These are phyloP conservation scores for Austrolebias charrua DNA, from an alignment of 2,797 vertebrate genomes.

Conservation along the genomic window DNA sequence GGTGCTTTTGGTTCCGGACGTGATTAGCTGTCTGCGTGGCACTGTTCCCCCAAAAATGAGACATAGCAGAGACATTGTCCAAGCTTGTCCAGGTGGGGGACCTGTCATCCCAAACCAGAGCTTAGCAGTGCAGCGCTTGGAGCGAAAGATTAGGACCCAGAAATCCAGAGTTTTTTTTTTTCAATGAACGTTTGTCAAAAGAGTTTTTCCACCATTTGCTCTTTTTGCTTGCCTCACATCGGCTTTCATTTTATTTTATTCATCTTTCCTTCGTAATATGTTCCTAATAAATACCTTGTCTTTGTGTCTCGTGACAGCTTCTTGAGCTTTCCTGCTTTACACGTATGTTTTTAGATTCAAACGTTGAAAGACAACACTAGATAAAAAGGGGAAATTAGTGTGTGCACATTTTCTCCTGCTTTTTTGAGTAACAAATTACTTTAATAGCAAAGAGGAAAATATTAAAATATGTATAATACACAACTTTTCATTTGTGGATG, in stretches of 20 bases:
- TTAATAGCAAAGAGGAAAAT: no score
- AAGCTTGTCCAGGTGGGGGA: constrained; percentile 89
- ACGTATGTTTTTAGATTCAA: constrained; percentile 51
- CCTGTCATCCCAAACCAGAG: constrained; percentile 85
- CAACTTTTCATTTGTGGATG: constrained; percentile 20
- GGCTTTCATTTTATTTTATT: constrained; percentile 66
- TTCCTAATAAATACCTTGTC: constrained; percentile 66
- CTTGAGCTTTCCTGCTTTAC: constrained; percentile 57
- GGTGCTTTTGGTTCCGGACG: constrained; percentile 85
- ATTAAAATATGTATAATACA: constrained; percentile 52
- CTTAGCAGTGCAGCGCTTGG: constrained; percentile 80
- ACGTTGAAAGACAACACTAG: constrained; percentile 56
- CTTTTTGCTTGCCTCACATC: constrained; percentile 48
- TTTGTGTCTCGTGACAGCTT: constrained; percentile 55
- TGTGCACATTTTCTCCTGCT: constrained; percentile 39
- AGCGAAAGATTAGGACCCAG: constrained; percentile 83
- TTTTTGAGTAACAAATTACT: constrained; percentile 41
- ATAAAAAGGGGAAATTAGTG: not conserved
- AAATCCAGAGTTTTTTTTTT: constrained; percentile 68
- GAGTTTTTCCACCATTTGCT: constrained; percentile 36
- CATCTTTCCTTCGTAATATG: constrained; percentile 68
- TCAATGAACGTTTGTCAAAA: constrained; percentile 79
- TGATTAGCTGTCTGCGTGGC: constrained; percentile 82
- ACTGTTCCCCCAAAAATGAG: constrained; percentile 83
- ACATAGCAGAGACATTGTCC: constrained; percentile 85